phyloP scores from a whole-genome alignment of 2,113 vertebrate genomes.

The Alligator sinensis region DNA sequence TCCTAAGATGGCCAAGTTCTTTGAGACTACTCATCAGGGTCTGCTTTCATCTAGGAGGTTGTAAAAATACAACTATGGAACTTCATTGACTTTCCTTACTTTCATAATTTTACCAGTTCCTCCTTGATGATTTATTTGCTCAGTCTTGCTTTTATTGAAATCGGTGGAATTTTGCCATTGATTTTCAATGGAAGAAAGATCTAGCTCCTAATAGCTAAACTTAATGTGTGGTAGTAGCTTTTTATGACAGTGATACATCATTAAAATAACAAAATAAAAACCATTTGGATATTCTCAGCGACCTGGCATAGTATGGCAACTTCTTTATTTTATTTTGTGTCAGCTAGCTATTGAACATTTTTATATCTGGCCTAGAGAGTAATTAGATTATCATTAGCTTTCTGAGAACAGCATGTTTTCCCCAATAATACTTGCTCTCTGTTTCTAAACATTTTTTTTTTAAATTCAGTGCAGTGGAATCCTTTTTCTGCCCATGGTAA shows the following conservation, averaged over 20 bases:
- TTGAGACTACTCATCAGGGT: neutral
- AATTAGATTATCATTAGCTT: neutral
- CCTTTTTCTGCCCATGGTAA: fast-evolving
- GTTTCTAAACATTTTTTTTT: neutral
- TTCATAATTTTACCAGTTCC: neutral
- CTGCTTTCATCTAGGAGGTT: neutral
- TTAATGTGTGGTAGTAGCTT: fast-evolving
- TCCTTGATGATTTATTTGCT: neutral
- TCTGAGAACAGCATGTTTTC: neutral
- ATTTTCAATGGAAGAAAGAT: neutral
- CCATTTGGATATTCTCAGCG: neutral
- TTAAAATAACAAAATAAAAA: neutral
- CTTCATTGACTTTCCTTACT: neutral
- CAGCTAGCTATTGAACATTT: neutral
- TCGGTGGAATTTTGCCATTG: neutral
- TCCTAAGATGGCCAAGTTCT: neutral
- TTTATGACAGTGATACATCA: neutral
- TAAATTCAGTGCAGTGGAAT: fast-evolving
- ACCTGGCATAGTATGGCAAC: fast-evolving
- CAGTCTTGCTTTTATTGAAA: neutral
- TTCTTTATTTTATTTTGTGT: neutral
- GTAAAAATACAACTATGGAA: neutral
- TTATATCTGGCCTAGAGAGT: neutral
- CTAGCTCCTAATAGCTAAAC: neutral
- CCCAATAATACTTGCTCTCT: neutral